Percentiles rank a stretch among this genome's conserved stretches.
Evolutionary conservation across 2,797 vertebrate species (phyloP).

Genomic region (Chlorospingus semifuscus): DNA sequence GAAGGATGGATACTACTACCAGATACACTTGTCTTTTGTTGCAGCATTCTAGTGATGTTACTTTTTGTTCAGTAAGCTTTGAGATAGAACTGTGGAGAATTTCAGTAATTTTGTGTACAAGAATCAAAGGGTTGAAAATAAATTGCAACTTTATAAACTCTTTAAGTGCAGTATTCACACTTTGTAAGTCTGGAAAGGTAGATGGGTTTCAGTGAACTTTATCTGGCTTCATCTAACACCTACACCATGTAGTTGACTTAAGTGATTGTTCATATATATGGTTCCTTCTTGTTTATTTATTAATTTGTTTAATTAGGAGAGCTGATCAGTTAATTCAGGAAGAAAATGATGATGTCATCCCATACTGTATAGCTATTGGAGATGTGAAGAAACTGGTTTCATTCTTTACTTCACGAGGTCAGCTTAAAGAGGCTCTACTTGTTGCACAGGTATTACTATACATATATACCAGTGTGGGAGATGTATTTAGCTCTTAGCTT

Average conservation of each 20-base stretch:
- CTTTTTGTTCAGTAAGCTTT: not conserved
- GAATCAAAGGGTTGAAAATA: not conserved
- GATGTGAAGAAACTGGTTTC: slow-evolving; percentile 88
- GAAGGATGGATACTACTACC: not conserved
- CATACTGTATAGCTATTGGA: slow-evolving; percentile 90
- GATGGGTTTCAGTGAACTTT: not conserved
- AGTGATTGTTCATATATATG: not conserved
- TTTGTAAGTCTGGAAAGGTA: not conserved
- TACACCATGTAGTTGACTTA: not conserved
- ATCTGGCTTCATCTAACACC: not conserved
- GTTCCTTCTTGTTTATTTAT: not conserved
- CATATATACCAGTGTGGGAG: not conserved
- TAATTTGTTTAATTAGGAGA: slow-evolving; percentile 77
- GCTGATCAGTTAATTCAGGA: slow-evolving; percentile 93
- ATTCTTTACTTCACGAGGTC: slow-evolving; percentile 93
- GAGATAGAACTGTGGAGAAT: not conserved
- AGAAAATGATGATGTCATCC: slow-evolving; percentile 91
- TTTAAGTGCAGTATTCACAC: not conserved
- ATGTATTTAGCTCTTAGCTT: not conserved
- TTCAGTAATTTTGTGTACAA: not conserved
- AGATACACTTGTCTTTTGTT: not conserved
- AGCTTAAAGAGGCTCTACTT: slow-evolving; percentile 90
- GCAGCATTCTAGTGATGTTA: not conserved
- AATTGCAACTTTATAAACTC: not conserved
- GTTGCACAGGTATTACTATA: slow-evolving; percentile 85